Percentiles rank a stretch among this genome's conserved stretches.
These are phyloP conservation scores for Botia almorhae DNA, from an alignment of 2,797 vertebrate genomes.

Conservation along the genomic window DNA sequence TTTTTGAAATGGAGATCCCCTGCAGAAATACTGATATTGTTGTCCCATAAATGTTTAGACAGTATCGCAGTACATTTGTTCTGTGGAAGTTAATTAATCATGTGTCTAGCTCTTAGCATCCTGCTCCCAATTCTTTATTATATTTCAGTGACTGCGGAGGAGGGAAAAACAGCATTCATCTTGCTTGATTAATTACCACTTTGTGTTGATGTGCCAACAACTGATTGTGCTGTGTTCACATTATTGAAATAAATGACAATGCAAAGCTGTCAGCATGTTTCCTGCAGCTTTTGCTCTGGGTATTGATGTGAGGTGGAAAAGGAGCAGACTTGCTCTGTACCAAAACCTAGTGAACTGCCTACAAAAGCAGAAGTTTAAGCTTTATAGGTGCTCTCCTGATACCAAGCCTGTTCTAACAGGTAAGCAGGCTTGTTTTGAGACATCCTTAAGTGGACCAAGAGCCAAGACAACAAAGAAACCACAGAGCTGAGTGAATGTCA, in stretches of 20 bases:
- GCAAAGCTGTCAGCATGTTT: constrained; percentile 11
- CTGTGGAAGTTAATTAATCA: constrained; percentile 31
- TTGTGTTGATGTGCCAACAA: constrained; percentile 14
- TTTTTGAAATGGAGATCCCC: not conserved
- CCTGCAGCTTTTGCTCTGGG: not conserved
- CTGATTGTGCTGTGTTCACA: constrained; percentile 3
- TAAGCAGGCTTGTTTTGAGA: not conserved
- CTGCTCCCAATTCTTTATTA: not conserved
- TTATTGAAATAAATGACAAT: constrained; percentile 20
- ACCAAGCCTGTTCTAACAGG: not conserved
- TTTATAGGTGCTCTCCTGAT: not conserved
- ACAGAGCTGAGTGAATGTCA: not conserved
- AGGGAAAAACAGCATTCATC: constrained; percentile 8
- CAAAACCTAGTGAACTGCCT: not conserved
- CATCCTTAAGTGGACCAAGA: not conserved
- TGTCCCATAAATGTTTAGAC: constrained; percentile 3
- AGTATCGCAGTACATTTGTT: constrained; percentile 16
- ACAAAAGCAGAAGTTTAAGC: not conserved
- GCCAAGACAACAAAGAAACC: constrained; percentile 26
- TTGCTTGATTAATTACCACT: constrained; percentile 40
- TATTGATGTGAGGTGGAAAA: not conserved
- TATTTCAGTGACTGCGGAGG: not conserved
- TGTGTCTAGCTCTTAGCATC: not conserved
- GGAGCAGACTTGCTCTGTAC: constrained; percentile 1
- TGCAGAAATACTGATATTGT: not conserved